Percentiles rank a stretch among this genome's conserved stretches.
Conservation (phyloP, 2,113 vertebrate species). For the Prunella fulvescens region DNA sequence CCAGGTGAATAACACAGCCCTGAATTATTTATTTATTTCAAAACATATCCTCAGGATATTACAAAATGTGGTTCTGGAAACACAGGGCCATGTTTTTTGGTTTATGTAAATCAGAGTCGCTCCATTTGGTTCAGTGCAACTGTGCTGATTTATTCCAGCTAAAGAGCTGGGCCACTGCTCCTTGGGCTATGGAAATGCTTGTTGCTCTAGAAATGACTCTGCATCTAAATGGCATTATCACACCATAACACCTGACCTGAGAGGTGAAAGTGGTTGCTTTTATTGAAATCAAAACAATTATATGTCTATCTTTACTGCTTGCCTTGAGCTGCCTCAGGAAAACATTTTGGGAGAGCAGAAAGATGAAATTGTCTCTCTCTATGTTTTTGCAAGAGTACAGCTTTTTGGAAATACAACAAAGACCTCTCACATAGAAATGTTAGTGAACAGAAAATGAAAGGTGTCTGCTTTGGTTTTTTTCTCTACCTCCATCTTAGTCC, state of each 20-base stretch:
- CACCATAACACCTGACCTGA: background rate
- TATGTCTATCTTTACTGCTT: background rate
- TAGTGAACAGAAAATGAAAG: background rate
- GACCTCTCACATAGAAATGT: background rate
- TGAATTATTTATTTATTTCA: conserved; percentile 47
- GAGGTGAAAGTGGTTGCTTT: conserved; percentile 26
- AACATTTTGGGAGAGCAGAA: background rate
- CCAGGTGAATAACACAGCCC: background rate
- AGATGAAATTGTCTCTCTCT: background rate
- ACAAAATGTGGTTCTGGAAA: background rate
- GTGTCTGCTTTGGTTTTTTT: background rate
- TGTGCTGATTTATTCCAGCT: background rate
- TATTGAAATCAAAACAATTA: conserved; percentile 41
- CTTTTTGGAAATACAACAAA: background rate
- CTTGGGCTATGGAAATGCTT: conserved; percentile 10
- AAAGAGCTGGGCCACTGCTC: background rate
- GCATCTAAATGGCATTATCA: conserved; percentile 29
- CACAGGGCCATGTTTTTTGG: background rate
- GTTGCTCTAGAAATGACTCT: conserved; percentile 10
- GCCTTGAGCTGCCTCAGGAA: background rate
- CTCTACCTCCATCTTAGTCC: background rate
- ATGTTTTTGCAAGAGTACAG: background rate
- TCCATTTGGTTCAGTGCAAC: background rate
- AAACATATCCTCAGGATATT: background rate
- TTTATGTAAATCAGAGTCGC: conserved; percentile 24